phyloP scores from a whole-genome alignment of 2,888 invertebrate genomes.

The Trichogramma dendrolimi region DNA sequence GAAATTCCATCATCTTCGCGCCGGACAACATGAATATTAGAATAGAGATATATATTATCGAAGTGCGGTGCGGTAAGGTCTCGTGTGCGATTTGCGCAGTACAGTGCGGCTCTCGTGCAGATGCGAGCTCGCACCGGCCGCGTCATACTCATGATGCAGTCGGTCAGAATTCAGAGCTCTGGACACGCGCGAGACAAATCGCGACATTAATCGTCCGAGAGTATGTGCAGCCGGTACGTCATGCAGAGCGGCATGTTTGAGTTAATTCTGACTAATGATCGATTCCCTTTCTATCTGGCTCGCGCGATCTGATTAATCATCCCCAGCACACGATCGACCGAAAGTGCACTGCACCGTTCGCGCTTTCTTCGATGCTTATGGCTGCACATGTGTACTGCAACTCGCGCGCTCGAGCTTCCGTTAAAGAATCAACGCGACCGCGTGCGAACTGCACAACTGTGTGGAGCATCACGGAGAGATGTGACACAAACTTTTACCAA shows the following conservation, averaged over 20 bases:
- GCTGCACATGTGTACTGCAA: not conserved
- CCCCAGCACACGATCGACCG: not conserved
- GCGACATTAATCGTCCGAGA: constrained; percentile 28
- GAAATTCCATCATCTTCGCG: constrained; percentile 4
- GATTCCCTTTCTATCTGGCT: constrained; percentile 19
- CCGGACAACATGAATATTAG: not conserved
- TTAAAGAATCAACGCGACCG: too few relatives aligned
- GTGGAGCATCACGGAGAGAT: too few relatives aligned
- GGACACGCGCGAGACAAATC: constrained; percentile 27
- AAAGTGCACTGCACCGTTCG: not conserved
- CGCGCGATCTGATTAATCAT: constrained; percentile 30
- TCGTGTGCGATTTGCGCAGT: not conserved
- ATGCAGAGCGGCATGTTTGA: not conserved
- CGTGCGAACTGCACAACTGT: too few relatives aligned
- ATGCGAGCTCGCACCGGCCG: too few relatives aligned
- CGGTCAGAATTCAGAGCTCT: not conserved
- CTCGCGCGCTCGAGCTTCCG: too few relatives aligned
- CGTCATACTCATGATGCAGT: too few relatives aligned
- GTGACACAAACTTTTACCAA: too few relatives aligned
- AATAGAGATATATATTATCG: too few relatives aligned
- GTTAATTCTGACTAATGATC: constrained; percentile 18
- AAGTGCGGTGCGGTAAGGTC: not conserved
- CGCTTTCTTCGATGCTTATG: not conserved
- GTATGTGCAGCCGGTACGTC: constrained; percentile 6
- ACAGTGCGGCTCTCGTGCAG: too few relatives aligned